A percentile compares a stretch with the other conserved stretches of the same genome.
Evolutionary conservation across 2,113 vertebrate species (phyloP).

Genomic region (Lepidothrix coronata): DNA sequence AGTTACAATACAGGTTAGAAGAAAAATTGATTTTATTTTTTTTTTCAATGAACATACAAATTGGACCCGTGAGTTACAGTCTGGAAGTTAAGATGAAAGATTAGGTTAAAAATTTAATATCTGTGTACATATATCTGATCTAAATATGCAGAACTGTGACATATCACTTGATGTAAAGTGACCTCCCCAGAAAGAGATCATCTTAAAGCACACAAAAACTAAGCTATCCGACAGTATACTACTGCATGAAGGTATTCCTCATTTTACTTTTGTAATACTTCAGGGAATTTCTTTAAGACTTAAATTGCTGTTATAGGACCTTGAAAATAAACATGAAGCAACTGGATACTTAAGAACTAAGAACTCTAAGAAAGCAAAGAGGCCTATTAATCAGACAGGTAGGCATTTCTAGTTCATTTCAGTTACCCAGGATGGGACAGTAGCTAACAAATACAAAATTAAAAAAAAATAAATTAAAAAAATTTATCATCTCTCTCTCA

Average conservation of each 20-base stretch:
- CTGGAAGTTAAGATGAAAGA: background rate
- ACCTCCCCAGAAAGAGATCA: background rate
- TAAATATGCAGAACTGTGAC: background rate
- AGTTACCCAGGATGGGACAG: background rate
- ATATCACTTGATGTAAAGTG: accelerated
- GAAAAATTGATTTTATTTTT: background rate
- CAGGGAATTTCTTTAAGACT: background rate
- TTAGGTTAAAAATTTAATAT: background rate
- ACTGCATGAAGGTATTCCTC: too few relatives aligned
- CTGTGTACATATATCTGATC: background rate
- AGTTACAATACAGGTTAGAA: background rate
- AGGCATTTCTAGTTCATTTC: background rate
- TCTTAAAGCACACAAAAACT: background rate
- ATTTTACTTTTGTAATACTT: background rate
- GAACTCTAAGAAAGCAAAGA: background rate
- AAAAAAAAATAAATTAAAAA: background rate
- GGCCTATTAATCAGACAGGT: background rate
- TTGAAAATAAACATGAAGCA: accelerated
- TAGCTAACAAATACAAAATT: background rate
- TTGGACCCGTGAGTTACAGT: background rate
- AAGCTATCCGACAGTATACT: background rate
- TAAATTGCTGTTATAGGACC: background rate
- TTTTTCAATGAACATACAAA: background rate
- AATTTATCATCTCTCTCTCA: background rate
- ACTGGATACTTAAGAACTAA: background rate